Conservation (phyloP, 2,888 invertebrate genomes). For the Nineta flava region DNA sequence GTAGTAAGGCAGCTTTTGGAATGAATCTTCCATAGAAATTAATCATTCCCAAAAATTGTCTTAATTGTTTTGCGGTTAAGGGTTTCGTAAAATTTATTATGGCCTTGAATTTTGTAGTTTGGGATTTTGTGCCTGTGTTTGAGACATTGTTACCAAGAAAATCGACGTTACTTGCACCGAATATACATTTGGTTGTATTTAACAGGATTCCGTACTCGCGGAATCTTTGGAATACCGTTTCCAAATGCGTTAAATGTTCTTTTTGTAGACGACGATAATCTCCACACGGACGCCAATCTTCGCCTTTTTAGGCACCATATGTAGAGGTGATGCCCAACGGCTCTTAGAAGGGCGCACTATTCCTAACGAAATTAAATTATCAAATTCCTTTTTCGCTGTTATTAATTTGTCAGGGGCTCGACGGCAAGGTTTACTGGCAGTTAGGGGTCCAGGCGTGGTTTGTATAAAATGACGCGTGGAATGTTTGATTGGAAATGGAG, state of each 20-base stretch:
- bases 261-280: too few relatives aligned
- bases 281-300: too few relatives aligned
- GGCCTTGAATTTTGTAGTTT: conserved; percentile 18
- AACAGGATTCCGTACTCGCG: conserved; percentile 16
- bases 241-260: conserved; percentile 17
- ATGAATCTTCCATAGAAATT: conserved; percentile 23
- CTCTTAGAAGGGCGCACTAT: too few relatives aligned
- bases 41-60: conserved; percentile 20
- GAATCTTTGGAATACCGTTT: conserved; percentile 14
- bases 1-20: conserved; percentile 19
- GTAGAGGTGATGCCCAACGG: too few relatives aligned
- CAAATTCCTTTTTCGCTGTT: too few relatives aligned
- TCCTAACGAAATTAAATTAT: too few relatives aligned
- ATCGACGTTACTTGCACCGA: conserved; percentile 13
- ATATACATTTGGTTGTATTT: conserved; percentile 20
- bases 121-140: conserved; percentile 17
- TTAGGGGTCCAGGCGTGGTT: too few relatives aligned
- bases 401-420: too few relatives aligned
- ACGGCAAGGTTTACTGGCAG: too few relatives aligned
- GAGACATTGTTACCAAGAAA: conserved; percentile 18
- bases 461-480: too few relatives aligned
- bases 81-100: conserved; percentile 17
- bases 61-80: conserved; percentile 16
- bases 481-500: too few relatives aligned
- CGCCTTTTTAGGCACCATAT: too few relatives aligned